Evolutionary conservation across 2,113 vertebrate genomes (phyloP).

Genomic region (Lampris megalopsis): DNA sequence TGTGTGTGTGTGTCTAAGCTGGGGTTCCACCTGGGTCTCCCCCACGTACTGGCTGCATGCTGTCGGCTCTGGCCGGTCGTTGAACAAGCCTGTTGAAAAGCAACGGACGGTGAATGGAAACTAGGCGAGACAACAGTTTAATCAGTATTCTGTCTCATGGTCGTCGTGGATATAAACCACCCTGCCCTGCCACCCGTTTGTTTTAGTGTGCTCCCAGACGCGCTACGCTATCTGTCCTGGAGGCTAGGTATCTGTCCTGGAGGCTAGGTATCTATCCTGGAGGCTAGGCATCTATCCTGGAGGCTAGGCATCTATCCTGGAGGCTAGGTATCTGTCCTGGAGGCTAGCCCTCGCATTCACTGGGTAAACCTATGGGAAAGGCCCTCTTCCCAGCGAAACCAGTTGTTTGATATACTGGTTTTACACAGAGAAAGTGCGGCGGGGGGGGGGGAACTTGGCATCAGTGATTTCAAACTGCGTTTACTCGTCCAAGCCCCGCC

Average conservation of each 20-base stretch:
- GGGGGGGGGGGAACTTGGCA: neutral
- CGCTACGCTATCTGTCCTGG: too few species aligned
- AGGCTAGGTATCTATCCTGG: too few species aligned
- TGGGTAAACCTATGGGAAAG: conserved; percentile 33
- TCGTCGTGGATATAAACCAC: too few species aligned
- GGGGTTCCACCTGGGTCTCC: conserved; percentile 1
- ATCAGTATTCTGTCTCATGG: conserved; percentile 59
- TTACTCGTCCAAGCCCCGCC: neutral
- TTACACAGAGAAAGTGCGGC: neutral
- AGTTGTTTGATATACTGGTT: conserved; percentile 15
- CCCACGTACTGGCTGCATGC: conserved; percentile 16
- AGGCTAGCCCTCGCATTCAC: conserved; percentile 4
- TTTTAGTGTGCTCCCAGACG: too few species aligned
- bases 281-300: too few species aligned
- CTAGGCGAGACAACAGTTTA: conserved; percentile 50
- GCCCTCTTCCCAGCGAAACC: conserved; percentile 32
- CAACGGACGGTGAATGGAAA: conserved; percentile 48
- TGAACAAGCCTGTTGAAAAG: conserved; percentile 20
- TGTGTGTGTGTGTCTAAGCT: neutral
- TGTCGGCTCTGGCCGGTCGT: neutral
- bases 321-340: neutral
- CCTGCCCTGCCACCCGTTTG: too few species aligned
- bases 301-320: neutral
- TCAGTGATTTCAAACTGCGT: neutral
- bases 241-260: too few species aligned